A percentile compares a stretch with the other conserved stretches of the same genome.
These are phyloP conservation scores for Lithodes maja DNA, from an alignment of 2,888 invertebrate genomes.

Conservation along the genomic window DNA sequence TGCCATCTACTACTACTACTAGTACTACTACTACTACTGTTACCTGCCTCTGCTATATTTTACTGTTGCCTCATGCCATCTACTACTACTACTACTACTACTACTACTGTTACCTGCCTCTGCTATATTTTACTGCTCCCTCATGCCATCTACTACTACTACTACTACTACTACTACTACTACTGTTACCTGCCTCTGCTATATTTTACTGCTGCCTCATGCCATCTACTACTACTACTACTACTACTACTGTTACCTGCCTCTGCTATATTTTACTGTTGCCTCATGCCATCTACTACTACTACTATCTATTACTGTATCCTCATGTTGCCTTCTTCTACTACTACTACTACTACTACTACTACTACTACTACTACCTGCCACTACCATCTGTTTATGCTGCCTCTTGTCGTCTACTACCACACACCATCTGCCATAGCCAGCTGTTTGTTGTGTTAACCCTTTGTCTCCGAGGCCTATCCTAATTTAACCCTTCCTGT, in stretches of 20 bases:
- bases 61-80: neutral
- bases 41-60: neutral
- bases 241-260: neutral
- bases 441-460: neutral
- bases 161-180: no score
- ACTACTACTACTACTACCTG: neutral
- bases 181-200: no score
- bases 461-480: no score
- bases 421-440: neutral
- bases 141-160: no score
- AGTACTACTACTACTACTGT: neutral
- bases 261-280: neutral
- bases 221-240: neutral
- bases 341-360: neutral
- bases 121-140: no score
- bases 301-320: neutral
- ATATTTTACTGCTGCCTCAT: no score
- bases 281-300: neutral
- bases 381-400: neutral
- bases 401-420: neutral
- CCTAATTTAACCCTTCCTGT: no score
- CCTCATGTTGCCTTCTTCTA: neutral
- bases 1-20: neutral
- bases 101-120: no score
- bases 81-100: neutral